Base-by-base conservation (phyloP, 1,140 invertebrate species). In the Globodera rostochiensis region DNA sequence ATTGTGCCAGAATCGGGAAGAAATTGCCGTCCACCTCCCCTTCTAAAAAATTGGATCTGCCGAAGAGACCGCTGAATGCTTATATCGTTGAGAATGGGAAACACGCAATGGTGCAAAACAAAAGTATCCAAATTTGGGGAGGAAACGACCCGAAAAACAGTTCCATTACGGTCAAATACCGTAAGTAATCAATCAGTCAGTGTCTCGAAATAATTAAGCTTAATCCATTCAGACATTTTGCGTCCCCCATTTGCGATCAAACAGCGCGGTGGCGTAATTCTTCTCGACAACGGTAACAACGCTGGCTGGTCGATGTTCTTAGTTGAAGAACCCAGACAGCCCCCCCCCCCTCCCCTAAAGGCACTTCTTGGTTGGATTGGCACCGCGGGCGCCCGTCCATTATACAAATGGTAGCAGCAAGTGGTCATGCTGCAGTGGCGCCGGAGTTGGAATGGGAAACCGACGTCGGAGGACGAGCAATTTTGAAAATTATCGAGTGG, bases 11-110 rank as follows among this genome's bases (percentile, higher is more conserved):
- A 69, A 47, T 77, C 19, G 50, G 47, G 6, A 50, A 47, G 67
- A 73, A 53, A 46, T 64, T 45, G 69, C 11, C 21, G 19, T 50
- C 76, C 45, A 36, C 21, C 67, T 53, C 25, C 11, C 36, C 80
- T 36, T 81, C 79, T 76, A 21, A 21, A 15, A 15, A 69, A 8
- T n/a, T 82, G 36, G 66, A 83, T 50, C 69, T 83, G 46, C 74
- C 67, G n/a, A 83, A 82, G 57, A 66, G 82, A 21, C 82, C 82
- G 19, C 46, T 83, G 57, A 84, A 85, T 53, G 80, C 79, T 36
- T 84, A 83, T 74, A 83, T 84, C 50, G 85, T 86, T 66, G 82
- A 83, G 53, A 85, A 84, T 66, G 83, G 84, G 15, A 84, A 84
- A 67, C 84, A 82, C 53, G 80, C 84, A 3, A 45, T n/a, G 1